These are phyloP conservation scores for Potorous gilbertii DNA, from an alignment of 2,797 vertebrate species.

Conservation along the genomic window DNA sequence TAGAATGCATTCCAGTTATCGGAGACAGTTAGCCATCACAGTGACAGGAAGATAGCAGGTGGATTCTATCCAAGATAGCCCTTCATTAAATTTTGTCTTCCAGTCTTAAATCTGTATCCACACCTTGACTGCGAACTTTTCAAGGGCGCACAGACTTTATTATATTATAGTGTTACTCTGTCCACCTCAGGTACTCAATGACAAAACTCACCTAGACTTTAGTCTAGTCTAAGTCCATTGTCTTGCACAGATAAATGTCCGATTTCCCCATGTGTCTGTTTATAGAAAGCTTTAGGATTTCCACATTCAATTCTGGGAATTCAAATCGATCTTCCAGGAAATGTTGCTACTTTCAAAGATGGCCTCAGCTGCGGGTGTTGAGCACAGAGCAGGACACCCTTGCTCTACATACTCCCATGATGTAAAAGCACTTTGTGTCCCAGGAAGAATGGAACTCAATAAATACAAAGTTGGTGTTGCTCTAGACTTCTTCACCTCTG, in stretches of 20 bases:
- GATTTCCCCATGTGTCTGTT: not conserved
- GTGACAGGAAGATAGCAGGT: not conserved
- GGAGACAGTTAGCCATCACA: not conserved
- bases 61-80: not conserved
- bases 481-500: conserved; percentile 38
- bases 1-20: not conserved
- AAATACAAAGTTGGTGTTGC: conserved; percentile 56
- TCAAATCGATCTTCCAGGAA: not conserved
- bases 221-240: not conserved
- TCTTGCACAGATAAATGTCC: not conserved
- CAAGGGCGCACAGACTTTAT: not conserved
- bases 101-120: not conserved
- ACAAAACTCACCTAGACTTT: not conserved
- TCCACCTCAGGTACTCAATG: not conserved
- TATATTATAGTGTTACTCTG: not conserved
- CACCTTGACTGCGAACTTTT: not conserved
- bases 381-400: not conserved
- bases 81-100: not conserved
- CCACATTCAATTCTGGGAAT: not conserved
- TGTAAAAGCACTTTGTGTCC: conserved; percentile 71
- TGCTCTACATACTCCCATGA: conserved; percentile 5
- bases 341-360: not conserved
- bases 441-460: conserved; percentile 66
- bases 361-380: not conserved
- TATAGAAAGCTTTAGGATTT: not conserved